Base-by-base conservation (phyloP, 1,140 invertebrate genomes). In the Pinna nobilis region DNA sequence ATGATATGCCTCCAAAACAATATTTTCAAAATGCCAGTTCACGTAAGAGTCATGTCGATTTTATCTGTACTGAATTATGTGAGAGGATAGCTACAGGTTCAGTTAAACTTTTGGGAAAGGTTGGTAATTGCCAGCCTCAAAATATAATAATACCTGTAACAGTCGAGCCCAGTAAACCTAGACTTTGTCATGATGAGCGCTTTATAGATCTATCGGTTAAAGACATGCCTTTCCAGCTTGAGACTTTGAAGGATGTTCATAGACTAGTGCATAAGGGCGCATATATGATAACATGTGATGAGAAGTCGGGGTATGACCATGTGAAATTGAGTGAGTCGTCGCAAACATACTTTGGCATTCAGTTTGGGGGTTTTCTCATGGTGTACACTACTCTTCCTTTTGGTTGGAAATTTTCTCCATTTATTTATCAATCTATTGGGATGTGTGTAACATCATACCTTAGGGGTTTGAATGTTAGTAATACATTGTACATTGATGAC, bases 401-500 rank as follows among this genome's bases (percentile, higher is more conserved):
- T 61, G 68, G 68, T 28, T 76, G 68, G 68, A 71, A 67, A 37
- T 68, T 63, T 1, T 71, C 63, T 13, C 60, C 68, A 3, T 76
- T 51, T 70, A 41, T 71, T 9, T 76, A 76, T 61, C 74, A 76
- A 28, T 44, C 67, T 11, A 39, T 76, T 4, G 74, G 71, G 15
- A 63, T 74, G 55, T 63, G 37, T 41, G 60, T 37, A 11, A 63
- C 7, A 20, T 57, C 70, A 11, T 78, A 78, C 41, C 61, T 78
- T 41, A 57, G 76, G 15, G 28, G 41, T 30, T 28, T 53, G 35
- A n/a, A 13, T 64, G 37, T 75, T 15, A 7, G 37, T 15, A 75
- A 55, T 61, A 63, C 53, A 13, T 60, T 64, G 18, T 78, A 75
- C 37, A 78, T 75, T 57, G 77, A 78, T 72, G 68, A 78, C 25